A percentile compares a stretch with the other conserved stretches of the same genome.
Evolutionary conservation across 1,140 invertebrate species (phyloP).

Genomic region (Aphidius ervi): DNA sequence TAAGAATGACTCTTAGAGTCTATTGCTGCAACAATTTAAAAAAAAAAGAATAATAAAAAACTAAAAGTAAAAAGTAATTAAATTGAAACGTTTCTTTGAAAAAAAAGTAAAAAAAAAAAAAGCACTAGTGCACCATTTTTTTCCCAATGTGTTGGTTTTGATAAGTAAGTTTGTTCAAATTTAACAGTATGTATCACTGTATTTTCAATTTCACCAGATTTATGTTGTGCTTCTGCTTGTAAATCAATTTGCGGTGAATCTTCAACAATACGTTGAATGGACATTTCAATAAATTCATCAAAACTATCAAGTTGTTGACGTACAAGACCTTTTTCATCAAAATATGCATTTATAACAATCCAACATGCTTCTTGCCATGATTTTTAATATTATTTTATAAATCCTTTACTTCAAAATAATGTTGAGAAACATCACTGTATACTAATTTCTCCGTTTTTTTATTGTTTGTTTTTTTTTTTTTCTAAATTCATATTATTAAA

Average conservation of each 20-base stretch:
- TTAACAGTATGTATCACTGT: slow-evolving; percentile 87
- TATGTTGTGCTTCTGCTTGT: slow-evolving; percentile 96
- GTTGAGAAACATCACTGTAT: too few relatives aligned
- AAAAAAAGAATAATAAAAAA: too few relatives aligned
- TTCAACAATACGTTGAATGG: slow-evolving; percentile 97
- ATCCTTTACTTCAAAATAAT: too few relatives aligned
- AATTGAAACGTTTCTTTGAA: too few relatives aligned
- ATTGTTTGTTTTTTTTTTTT: too few relatives aligned
- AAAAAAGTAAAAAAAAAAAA: too few relatives aligned
- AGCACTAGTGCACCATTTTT: slow-evolving; percentile 81
- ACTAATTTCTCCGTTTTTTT: too few relatives aligned
- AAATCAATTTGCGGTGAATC: slow-evolving; percentile 96
- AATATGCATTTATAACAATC: slow-evolving; percentile 99
- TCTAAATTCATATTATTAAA: too few relatives aligned
- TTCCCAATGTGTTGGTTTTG: slow-evolving; percentile 99
- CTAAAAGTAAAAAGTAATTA: too few relatives aligned
- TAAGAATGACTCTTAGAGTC: too few relatives aligned
- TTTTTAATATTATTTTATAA: slow-evolving; percentile 49
- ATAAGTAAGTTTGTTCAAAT: slow-evolving; percentile 98
- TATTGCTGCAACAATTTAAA: too few relatives aligned
- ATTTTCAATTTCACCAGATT: slow-evolving; percentile 84
- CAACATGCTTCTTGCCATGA: slow-evolving; percentile 99
- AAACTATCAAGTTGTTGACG: slow-evolving; percentile 97
- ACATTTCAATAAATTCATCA: slow-evolving; percentile 99
- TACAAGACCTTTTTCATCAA: slow-evolving; percentile 99